These are phyloP conservation scores for Mastigias papua DNA, from an alignment of 30 jellyfish, hydroid and myxozoan species.

Conservation along the genomic window DNA sequence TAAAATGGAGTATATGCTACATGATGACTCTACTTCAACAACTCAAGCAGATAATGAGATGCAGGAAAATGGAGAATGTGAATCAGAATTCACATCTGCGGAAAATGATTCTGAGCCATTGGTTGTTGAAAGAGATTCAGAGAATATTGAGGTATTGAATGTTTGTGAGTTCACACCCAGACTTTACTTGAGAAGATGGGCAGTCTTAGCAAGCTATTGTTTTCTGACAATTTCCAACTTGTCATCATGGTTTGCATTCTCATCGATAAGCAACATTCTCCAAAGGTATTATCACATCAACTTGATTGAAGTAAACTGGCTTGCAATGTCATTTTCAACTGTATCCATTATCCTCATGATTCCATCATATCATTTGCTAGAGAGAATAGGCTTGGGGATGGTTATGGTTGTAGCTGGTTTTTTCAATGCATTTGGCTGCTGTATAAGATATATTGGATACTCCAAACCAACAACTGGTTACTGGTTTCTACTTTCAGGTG, in stretches of 20 bases:
- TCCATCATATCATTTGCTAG: constrained; percentile 76
- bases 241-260: constrained; percentile 78
- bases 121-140: neutral
- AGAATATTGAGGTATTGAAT: neutral
- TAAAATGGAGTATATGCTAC: too few relatives aligned
- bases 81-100: neutral
- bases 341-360: constrained; percentile 64
- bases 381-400: constrained; percentile 68
- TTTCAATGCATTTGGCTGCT: constrained; percentile 76
- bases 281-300: constrained; percentile 62
- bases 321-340: constrained; percentile 72
- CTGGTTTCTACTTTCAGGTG: constrained; percentile 63
- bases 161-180: neutral
- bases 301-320: constrained; percentile 71
- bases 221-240: constrained; percentile 71
- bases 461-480: constrained; percentile 46
- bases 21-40: too few relatives aligned
- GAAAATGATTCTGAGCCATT: neutral
- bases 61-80: neutral
- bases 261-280: constrained; percentile 81
- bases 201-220: constrained; percentile 70
- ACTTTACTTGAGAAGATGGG: constrained; percentile 73
- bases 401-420: constrained; percentile 61
- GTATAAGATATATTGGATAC: constrained; percentile 63
- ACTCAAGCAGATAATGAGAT: neutral